These are phyloP conservation scores for Conistra vaccinii DNA, from an alignment of 2,888 invertebrate species.

Conservation along the genomic window DNA sequence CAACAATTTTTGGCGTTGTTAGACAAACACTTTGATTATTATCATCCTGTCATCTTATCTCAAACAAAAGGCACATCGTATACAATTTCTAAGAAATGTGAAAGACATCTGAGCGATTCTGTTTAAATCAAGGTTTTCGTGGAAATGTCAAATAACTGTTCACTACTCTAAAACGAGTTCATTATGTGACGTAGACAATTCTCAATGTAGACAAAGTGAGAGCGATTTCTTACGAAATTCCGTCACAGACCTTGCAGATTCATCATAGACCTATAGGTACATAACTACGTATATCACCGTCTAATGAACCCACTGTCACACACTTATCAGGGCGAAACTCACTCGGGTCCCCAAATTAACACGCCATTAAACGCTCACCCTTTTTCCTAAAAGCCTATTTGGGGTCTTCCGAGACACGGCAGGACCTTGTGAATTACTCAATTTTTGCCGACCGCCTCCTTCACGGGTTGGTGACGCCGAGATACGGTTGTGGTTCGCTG, in stretches of 20 bases:
- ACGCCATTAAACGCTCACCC: slow-evolving; percentile 73
- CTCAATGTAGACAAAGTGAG: neutral
- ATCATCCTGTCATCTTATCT: neutral
- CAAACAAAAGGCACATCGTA: neutral
- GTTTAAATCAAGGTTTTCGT: neutral
- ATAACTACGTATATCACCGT: slow-evolving; percentile 15
- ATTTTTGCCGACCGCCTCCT: slow-evolving; percentile 63
- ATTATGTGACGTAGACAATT: neutral
- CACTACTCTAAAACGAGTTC: neutral
- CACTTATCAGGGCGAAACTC: slow-evolving; percentile 69
- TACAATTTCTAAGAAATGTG: neutral
- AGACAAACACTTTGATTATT: neutral
- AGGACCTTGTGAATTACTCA: slow-evolving; percentile 65
- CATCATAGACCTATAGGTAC: slow-evolving; percentile 28
- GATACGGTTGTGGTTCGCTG: slow-evolving; percentile 58
- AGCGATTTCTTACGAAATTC: slow-evolving; percentile 13
- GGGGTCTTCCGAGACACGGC: slow-evolving; percentile 64
- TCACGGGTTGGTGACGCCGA: slow-evolving; percentile 48
- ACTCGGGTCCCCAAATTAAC: slow-evolving; percentile 73
- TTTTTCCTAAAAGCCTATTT: slow-evolving; percentile 71
- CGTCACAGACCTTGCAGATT: slow-evolving; percentile 29
- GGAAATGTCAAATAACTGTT: neutral
- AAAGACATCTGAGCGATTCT: neutral
- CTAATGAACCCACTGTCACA: slow-evolving; percentile 63
- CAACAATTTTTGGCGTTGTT: neutral